Conservation (phyloP, 2,797 vertebrate species). For the Psittacula derbiana region DNA sequence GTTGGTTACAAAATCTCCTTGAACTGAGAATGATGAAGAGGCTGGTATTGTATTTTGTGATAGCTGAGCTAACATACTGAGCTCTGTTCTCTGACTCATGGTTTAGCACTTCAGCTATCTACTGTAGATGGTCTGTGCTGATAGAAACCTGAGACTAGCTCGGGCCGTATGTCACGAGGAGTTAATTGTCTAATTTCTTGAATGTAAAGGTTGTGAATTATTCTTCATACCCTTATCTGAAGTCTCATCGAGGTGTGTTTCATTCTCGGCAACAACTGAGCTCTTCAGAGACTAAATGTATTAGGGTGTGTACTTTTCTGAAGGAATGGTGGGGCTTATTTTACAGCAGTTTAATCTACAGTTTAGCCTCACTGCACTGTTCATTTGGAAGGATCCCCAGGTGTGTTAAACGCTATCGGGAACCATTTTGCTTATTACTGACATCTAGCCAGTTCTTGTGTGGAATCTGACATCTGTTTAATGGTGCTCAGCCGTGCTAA, state of each 20-base stretch:
- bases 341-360: conserved; percentile 16
- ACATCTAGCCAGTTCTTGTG: conserved; percentile 49
- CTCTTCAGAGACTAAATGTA: conserved; percentile 12
- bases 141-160: not conserved
- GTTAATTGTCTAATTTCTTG: conserved; percentile 35
- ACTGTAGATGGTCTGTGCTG: conserved; percentile 34
- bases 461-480: conserved; percentile 64
- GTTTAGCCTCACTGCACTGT: conserved; percentile 46
- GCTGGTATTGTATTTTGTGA: not conserved
- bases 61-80: not conserved
- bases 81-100: conserved; percentile 17
- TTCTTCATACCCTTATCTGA: not conserved
- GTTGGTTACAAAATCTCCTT: not conserved
- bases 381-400: conserved; percentile 61
- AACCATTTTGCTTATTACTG: conserved; percentile 61
- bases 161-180: not conserved
- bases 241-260: conserved; percentile 18
- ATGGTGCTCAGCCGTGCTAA: conserved; percentile 60
- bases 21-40: not conserved
- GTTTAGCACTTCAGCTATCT: conserved; percentile 18
- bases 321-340: conserved; percentile 28
- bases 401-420: conserved; percentile 36
- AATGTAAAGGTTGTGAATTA: conserved; percentile 13
- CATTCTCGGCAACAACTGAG: not conserved
- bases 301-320: not conserved